These are phyloP conservation scores for Vidua macroura DNA, from an alignment of 2,113 vertebrate genomes.

Conservation along the genomic window DNA sequence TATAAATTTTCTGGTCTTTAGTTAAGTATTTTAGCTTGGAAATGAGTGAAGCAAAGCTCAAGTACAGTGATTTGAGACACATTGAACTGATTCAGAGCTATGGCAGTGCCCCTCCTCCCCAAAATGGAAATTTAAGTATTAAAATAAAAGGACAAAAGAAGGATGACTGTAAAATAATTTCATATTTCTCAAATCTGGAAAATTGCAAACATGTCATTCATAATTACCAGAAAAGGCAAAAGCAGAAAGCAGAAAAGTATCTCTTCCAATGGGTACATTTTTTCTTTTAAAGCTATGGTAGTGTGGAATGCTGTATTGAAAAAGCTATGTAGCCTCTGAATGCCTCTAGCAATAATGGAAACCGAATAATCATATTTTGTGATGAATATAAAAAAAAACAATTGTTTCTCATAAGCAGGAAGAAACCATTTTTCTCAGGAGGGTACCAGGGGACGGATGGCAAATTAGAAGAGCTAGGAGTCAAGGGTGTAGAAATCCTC, in stretches of 20 bases:
- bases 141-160: constrained; percentile 63
- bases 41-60: background rate
- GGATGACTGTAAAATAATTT: constrained; percentile 60
- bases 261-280: constrained; percentile 48
- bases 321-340: constrained; percentile 51
- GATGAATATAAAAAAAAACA: constrained; percentile 63
- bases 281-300: constrained; percentile 61
- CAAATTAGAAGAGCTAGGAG: background rate
- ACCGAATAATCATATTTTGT: constrained; percentile 65
- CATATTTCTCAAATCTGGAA: constrained; percentile 56
- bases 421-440: constrained; percentile 27
- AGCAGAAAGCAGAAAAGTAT: constrained; percentile 59
- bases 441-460: background rate
- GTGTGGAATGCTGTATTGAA: constrained; percentile 59
- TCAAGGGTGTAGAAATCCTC: background rate
- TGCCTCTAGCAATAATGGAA: constrained; percentile 62
- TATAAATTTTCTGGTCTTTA: constrained; percentile 57
- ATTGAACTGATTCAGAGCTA: constrained; percentile 48
- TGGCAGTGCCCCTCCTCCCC: background rate
- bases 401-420: constrained; percentile 49
- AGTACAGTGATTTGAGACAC: constrained; percentile 32
- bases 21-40: constrained; percentile 27
- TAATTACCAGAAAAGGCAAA: constrained; percentile 64
- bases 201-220: constrained; percentile 67
- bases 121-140: constrained; percentile 60